Evolutionary conservation across 2,113 vertebrate genomes (phyloP).

Genomic region (Rhinoptilus africanus): DNA sequence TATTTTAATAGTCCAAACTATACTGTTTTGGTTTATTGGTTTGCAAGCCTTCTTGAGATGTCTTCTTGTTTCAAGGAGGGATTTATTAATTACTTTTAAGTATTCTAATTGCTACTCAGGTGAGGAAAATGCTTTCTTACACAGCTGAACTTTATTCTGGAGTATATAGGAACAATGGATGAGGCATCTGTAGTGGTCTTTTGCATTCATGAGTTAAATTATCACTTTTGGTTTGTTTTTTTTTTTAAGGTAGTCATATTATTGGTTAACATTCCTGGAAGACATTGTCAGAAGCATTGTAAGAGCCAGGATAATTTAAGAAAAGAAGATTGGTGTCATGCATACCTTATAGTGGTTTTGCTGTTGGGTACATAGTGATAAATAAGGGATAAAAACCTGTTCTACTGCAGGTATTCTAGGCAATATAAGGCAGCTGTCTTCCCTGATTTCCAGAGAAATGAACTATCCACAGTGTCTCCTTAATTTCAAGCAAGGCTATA

Average conservation of each 20-base stretch:
- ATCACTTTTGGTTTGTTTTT: neutral
- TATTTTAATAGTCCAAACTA: neutral
- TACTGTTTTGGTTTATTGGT: neutral
- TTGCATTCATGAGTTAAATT: neutral
- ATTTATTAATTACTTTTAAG: neutral
- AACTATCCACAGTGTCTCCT: neutral
- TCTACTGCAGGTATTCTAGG: neutral
- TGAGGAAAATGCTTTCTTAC: neutral
- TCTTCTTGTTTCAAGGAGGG: neutral
- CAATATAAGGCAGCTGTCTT: neutral
- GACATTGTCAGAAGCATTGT: neutral
- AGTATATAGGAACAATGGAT: neutral
- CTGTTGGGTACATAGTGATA: neutral
- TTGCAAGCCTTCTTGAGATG: neutral
- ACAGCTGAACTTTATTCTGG: neutral
- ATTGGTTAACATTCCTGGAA: neutral
- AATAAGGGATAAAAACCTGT: neutral
- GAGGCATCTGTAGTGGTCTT: neutral
- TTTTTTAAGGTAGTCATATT: neutral
- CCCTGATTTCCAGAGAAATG: neutral
- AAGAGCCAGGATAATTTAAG: neutral
- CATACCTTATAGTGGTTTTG: neutral
- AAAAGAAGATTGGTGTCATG: neutral
- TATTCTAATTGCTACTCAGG: neutral
- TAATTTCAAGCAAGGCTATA: neutral